These are phyloP conservation scores for Tethea ocularis DNA, from an alignment of 2,888 invertebrate genomes.

Conservation along the genomic window DNA sequence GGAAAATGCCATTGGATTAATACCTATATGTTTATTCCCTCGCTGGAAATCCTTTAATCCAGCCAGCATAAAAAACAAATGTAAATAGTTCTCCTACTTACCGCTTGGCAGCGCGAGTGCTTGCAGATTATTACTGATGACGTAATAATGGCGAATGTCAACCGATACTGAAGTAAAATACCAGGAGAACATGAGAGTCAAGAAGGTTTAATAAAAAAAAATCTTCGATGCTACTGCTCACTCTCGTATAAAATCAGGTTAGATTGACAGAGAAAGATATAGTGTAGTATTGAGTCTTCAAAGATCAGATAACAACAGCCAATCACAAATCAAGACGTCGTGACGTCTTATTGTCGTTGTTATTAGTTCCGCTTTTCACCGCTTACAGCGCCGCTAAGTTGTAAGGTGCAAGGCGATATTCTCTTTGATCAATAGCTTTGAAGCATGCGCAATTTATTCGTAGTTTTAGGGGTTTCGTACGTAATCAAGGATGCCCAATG, in stretches of 20 bases:
- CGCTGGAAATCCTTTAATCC: too few relatives aligned
- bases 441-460: not conserved
- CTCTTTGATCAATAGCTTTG: not conserved
- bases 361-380: not conserved
- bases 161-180: not conserved
- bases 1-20: too few relatives aligned
- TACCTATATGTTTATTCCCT: too few relatives aligned
- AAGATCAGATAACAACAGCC: too few relatives aligned
- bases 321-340: too few relatives aligned
- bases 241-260: not conserved
- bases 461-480: too few relatives aligned
- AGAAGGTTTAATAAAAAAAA: not conserved
- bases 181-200: not conserved
- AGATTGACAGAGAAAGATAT: not conserved
- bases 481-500: too few relatives aligned
- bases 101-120: not conserved
- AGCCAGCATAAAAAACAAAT: not conserved
- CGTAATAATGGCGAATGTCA: not conserved
- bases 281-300: not conserved
- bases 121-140: not conserved
- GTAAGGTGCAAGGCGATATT: not conserved
- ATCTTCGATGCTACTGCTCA: not conserved
- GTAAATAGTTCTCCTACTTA: not conserved
- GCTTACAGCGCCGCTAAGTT: not conserved
- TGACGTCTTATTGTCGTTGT: not conserved